phyloP scores from a whole-genome alignment of 2,113 vertebrate species.

The Rhynchomys soricoides region DNA sequence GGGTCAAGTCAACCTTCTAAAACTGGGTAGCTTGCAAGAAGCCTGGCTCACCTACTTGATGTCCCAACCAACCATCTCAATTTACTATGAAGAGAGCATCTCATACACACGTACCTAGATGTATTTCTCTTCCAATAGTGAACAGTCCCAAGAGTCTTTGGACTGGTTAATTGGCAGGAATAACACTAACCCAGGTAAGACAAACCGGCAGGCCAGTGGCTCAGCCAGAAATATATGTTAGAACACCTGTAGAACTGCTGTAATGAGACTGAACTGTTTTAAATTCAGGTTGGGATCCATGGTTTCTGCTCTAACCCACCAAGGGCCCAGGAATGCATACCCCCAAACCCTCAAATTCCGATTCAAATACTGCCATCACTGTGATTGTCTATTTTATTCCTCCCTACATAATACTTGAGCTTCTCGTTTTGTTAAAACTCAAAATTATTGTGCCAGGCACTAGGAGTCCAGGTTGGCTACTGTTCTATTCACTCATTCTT shows the following conservation, averaged over 20 bases:
- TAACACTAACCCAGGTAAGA: not conserved
- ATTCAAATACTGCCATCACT: not conserved
- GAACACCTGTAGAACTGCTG: not conserved
- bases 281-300: not conserved
- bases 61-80: not conserved
- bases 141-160: not conserved
- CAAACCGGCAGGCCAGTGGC: not conserved
- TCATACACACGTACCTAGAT: not conserved
- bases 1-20: not conserved
- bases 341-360: not conserved
- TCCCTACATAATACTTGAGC: not conserved
- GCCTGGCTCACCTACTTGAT: not conserved
- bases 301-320: not conserved
- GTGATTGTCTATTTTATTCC: not conserved
- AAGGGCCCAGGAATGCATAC: not conserved
- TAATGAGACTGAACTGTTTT: not conserved
- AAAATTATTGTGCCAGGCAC: not conserved
- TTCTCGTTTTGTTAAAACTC: not conserved
- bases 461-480: conserved; percentile 13
- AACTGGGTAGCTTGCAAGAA: not conserved
- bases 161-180: not conserved
- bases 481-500: not conserved
- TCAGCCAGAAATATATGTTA: not conserved
- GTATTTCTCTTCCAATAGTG: not conserved
- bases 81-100: not conserved